Evolutionary conservation across 2,113 vertebrate species (phyloP).

Genomic region (Turnix velox): DNA sequence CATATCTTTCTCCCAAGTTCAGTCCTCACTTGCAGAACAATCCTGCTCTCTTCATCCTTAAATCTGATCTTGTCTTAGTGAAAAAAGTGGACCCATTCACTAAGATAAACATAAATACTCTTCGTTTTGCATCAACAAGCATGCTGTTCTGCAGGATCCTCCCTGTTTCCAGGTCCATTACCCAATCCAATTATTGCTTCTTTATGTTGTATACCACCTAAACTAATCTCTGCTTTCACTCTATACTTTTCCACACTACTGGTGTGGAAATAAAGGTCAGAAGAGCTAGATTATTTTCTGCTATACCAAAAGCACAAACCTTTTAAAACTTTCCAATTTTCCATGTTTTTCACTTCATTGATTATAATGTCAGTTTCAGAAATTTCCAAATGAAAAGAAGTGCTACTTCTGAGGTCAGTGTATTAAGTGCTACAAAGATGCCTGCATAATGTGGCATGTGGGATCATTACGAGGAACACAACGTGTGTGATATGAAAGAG

Average conservation of each 20-base stretch:
- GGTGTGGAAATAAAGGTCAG: neutral
- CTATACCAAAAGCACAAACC: neutral
- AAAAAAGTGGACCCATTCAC: neutral
- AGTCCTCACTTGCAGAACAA: too few relatives aligned
- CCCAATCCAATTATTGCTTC: neutral
- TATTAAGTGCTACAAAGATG: neutral
- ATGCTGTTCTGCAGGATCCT: neutral
- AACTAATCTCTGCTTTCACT: neutral
- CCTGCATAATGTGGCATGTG: neutral
- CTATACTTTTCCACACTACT: neutral
- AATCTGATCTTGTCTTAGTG: neutral
- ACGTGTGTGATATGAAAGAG: neutral
- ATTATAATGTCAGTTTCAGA: slow-evolving; percentile 12
- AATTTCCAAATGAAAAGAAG: neutral
- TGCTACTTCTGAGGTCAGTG: neutral
- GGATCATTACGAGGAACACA: neutral
- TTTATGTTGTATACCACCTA: neutral
- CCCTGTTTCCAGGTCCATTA: neutral
- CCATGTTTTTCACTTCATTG: slow-evolving; percentile 17
- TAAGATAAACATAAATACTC: neutral
- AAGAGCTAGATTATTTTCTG: neutral
- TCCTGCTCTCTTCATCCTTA: too few relatives aligned
- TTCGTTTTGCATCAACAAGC: neutral
- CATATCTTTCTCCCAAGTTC: too few relatives aligned
- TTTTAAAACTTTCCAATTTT: neutral